These are phyloP conservation scores for Rhamnusium bicolor DNA, from an alignment of 2,888 invertebrate genomes.

Conservation along the genomic window DNA sequence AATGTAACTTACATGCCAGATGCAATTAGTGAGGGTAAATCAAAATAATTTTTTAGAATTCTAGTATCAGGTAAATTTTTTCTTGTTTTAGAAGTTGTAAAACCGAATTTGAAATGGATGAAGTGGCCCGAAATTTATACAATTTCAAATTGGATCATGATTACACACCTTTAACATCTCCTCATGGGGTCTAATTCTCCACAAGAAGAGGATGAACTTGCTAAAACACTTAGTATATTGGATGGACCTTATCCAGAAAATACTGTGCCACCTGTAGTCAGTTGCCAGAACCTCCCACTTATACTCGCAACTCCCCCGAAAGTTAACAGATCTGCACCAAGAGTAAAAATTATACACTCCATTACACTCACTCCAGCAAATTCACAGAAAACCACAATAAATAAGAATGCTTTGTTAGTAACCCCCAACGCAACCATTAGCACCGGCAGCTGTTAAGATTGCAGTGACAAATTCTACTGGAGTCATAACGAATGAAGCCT, in stretches of 20 bases:
- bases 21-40: conserved; percentile 49
- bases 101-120: conserved; percentile 69
- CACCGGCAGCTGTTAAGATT: not conserved
- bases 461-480: not conserved
- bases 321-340: conserved; percentile 43
- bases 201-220: conserved; percentile 66
- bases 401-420: conserved; percentile 21
- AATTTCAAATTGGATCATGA: conserved; percentile 86
- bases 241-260: conserved; percentile 60
- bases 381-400: conserved; percentile 27
- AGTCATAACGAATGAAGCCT: not conserved
- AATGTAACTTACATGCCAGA: conserved; percentile 68
- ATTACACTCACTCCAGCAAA: conserved; percentile 42
- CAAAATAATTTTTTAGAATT: not conserved
- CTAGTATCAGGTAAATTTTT: not conserved
- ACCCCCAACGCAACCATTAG: not conserved
- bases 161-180: conserved; percentile 82
- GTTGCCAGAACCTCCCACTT: no score
- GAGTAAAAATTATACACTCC: conserved; percentile 49
- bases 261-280: conserved; percentile 22
- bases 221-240: conserved; percentile 67
- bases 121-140: conserved; percentile 69
- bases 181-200: conserved; percentile 72
- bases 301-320: conserved; percentile 37
- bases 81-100: conserved; percentile 48